phyloP scores from a whole-genome alignment of 2,888 invertebrate genomes.

The Xylophagus ater region DNA sequence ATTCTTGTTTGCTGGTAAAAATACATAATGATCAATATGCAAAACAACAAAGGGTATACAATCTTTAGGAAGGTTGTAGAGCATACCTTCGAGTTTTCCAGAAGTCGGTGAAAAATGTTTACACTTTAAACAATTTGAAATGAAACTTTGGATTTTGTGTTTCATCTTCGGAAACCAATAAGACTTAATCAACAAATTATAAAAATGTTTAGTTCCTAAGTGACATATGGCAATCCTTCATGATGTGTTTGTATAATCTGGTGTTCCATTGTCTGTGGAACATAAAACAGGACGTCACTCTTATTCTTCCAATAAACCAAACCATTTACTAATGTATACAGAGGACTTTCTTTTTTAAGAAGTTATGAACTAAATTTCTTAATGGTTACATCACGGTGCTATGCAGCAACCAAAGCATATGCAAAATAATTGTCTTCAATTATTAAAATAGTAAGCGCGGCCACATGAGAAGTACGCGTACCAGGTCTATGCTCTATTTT shows the following conservation, averaged over 20 bases:
- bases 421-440: constrained; percentile 12
- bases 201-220: constrained; percentile 9
- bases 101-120: constrained; percentile 25
- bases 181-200: constrained; percentile 9
- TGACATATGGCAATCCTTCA: constrained; percentile 14
- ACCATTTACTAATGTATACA: constrained; percentile 12
- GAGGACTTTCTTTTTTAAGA: constrained; percentile 13
- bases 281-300: constrained; percentile 9
- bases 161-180: constrained; percentile 36
- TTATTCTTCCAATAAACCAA: constrained; percentile 10
- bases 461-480: constrained; percentile 24
- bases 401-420: constrained; percentile 12
- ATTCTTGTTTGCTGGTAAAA: constrained; percentile 26
- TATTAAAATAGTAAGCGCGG: constrained; percentile 22
- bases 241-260: constrained; percentile 13
- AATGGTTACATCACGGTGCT: constrained; percentile 19
- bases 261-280: constrained; percentile 13
- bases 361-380: constrained; percentile 16
- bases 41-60: constrained; percentile 31
- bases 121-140: constrained; percentile 32
- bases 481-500: constrained; percentile 18
- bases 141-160: constrained; percentile 29
- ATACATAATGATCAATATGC: constrained; percentile 37
- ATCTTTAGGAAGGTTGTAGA: constrained; percentile 32
- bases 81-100: constrained; percentile 22